Conservation (phyloP, 2,113 vertebrate species). For the Castor canadensis region DNA sequence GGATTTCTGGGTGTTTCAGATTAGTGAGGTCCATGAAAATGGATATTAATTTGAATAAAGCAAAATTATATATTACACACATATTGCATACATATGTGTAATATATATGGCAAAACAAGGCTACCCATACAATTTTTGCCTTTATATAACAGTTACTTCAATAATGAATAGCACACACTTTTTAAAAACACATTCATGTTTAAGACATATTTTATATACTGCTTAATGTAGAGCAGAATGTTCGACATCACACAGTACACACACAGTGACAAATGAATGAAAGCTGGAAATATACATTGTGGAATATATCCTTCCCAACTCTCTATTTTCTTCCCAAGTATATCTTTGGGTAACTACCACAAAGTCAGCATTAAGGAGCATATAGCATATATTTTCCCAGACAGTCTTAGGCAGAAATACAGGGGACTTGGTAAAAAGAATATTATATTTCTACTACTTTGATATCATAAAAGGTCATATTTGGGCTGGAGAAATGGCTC, state of each 20-base stretch:
- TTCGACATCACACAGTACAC: neutral
- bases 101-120: neutral
- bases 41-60: neutral
- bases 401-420: constrained; percentile 7
- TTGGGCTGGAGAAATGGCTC: too few relatives aligned
- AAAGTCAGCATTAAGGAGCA: neutral
- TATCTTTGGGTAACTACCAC: neutral
- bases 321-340: neutral
- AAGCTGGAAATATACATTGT: neutral
- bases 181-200: neutral
- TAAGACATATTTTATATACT: neutral
- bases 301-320: neutral
- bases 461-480: neutral
- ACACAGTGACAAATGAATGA: neutral
- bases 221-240: neutral
- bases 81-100: neutral
- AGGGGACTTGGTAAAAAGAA: neutral
- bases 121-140: neutral
- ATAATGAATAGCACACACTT: neutral
- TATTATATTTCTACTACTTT: neutral
- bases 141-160: neutral
- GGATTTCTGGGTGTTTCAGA: neutral
- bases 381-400: neutral
- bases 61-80: neutral
- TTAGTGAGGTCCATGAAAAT: neutral